Base-by-base conservation (phyloP, 1,140 invertebrate species). In the Trichomalopsis sarcophagae region DNA sequence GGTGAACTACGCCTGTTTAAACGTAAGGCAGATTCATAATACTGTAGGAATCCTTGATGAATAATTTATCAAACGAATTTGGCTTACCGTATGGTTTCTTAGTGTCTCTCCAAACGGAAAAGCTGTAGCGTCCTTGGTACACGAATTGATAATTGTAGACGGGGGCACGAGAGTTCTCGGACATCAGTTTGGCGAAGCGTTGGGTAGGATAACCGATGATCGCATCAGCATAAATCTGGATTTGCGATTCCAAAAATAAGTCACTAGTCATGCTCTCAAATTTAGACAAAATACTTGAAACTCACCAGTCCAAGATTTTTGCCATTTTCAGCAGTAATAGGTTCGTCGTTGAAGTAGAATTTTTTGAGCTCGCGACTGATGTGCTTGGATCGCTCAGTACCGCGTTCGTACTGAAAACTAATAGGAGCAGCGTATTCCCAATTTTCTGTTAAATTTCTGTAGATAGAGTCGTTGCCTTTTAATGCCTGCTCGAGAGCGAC, bases 1-100 rank as follows among this genome's bases (percentile, higher is more conserved):
- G 94, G 90, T 95, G 95, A 2, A 93, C 93, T 7, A 94, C 94
- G 30, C 95, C 95, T 95, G 81, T 68, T 68, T 23, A 23, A 68
- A 23, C 27, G 27, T 27, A 27, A 68, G 21, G 21, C 1, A 23
- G 30, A 33, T 27, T 30, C 1, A 27, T 14, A 9, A 30, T 27
- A 2, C 0, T 27, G 4, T 62, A 7, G 30, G 33, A 2, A 71
- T 7, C 10, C 21, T 1, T 66, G 7, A 4, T 36, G 2, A 21
- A 33, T 71, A 62, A 62, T 62, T 21, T 62, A 21, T 62, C 2
- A 6, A 1, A 21, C 5, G 17, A 27, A 62, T 62, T 62, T 21
- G 21, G 33, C 11, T 83, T 88, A 90, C 89, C 90, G 68, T 88
- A 90, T 68, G 90, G 89, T 86, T 85, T 88, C 11, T 86, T 88